Evolutionary conservation across 2,113 vertebrate species (phyloP).

Genomic region (Narcine bancroftii): DNA sequence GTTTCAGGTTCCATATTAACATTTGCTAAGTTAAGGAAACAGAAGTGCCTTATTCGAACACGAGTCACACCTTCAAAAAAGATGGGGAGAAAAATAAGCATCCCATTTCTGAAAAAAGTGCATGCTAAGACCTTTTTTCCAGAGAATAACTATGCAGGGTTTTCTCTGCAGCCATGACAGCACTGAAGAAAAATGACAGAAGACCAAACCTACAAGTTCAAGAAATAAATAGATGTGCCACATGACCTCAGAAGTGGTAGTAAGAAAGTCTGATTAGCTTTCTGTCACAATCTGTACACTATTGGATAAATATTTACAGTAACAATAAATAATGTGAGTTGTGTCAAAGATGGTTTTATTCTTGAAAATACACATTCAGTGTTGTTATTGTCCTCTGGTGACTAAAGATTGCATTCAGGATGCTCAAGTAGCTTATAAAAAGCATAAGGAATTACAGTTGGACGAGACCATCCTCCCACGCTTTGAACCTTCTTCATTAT

Average conservation of each 20-base stretch:
- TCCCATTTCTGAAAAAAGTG: not conserved
- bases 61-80: not conserved
- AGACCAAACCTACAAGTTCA: no score
- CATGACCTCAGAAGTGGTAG: no score
- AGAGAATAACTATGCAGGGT: not conserved
- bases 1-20: not conserved
- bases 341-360: not conserved
- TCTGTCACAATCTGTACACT: not conserved
- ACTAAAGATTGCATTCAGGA: not conserved
- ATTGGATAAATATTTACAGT: not conserved
- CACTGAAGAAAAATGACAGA: not conserved
- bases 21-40: not conserved
- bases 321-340: not conserved
- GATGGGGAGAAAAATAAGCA: not conserved
- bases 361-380: not conserved
- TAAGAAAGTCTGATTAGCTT: not conserved
- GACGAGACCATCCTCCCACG: no score
- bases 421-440: no score
- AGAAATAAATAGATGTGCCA: no score
- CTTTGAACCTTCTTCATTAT: no score
- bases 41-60: not conserved
- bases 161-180: not conserved
- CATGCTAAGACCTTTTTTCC: not conserved
- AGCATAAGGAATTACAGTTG: no score
- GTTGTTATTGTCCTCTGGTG: not conserved